Evolutionary conservation across 2,113 vertebrate species (phyloP).

Genomic region (Aramus guarauna): DNA sequence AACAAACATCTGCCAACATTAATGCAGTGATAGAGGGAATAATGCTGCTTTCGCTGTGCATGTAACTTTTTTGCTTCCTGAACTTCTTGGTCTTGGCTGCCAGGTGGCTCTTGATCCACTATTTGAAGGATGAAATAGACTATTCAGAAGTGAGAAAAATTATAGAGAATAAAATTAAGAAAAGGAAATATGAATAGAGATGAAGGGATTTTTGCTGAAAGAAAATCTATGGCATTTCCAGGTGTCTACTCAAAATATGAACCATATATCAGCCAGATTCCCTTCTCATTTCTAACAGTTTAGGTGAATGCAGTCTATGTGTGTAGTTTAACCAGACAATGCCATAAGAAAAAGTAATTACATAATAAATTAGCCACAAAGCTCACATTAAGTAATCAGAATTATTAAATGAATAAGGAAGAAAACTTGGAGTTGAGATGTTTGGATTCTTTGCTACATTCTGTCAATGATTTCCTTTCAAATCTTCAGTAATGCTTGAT

Average conservation of each 20-base stretch:
- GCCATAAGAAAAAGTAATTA: background rate
- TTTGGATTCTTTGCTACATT: background rate
- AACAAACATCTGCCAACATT: background rate
- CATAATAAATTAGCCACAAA: background rate
- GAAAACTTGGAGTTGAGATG: background rate
- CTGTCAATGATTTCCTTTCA: background rate
- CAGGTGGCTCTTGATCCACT: background rate
- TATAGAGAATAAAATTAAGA: background rate
- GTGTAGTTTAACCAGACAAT: background rate
- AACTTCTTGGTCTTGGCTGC: background rate
- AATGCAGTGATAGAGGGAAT: background rate
- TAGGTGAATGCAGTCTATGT: background rate
- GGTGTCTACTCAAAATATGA: background rate
- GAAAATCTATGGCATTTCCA: background rate
- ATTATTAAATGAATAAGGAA: background rate
- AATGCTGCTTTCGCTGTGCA: background rate
- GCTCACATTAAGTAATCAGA: background rate
- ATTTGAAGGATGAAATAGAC: background rate
- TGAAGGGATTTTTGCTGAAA: background rate
- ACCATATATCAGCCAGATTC: background rate
- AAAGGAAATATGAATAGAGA: background rate
- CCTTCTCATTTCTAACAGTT: background rate
- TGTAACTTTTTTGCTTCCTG: background rate
- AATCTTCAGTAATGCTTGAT: background rate
- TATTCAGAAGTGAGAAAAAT: background rate